Evolutionary conservation across 2,797 vertebrate genomes (phyloP).

Genomic region (Muraenolepis orangiensis): DNA sequence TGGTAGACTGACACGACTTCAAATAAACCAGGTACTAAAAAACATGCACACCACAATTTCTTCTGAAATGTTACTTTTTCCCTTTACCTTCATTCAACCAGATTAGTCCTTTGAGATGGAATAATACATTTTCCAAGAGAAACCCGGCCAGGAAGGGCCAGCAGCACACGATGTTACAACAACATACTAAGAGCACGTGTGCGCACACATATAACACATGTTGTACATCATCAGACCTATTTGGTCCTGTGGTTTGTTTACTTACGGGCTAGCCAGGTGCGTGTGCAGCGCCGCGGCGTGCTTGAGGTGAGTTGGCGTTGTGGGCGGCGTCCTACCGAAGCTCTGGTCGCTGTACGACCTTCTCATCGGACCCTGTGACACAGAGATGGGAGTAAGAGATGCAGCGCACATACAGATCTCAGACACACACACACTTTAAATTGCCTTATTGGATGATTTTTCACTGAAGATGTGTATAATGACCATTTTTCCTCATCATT

Average conservation of each 20-base stretch:
- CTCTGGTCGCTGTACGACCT: constrained; percentile 67
- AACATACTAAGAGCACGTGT: neutral
- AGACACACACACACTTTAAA: no score
- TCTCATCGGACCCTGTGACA: constrained; percentile 59
- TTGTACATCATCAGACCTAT: neutral
- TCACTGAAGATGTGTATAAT: neutral
- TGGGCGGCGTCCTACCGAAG: constrained; percentile 52
- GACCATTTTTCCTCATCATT: no score
- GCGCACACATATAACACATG: neutral
- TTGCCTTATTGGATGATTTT: no score
- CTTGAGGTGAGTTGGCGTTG: constrained; percentile 42
- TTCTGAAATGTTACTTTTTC: no score
- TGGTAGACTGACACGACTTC: no score
- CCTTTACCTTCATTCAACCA: no score
- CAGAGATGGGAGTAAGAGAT: neutral
- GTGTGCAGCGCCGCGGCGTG: constrained; percentile 26
- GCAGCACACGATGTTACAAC: neutral
- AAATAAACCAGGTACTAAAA: no score
- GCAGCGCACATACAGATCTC: neutral
- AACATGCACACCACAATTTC: no score
- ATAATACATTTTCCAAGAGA: neutral
- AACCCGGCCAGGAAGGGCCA: neutral
- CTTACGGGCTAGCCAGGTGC: constrained; percentile 50
- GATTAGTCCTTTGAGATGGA: neutral
- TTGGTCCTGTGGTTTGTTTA: constrained; percentile 13